Evolutionary conservation across 2,888 invertebrate species (phyloP).

Genomic region (Sinodicranocentrus sp.): DNA sequence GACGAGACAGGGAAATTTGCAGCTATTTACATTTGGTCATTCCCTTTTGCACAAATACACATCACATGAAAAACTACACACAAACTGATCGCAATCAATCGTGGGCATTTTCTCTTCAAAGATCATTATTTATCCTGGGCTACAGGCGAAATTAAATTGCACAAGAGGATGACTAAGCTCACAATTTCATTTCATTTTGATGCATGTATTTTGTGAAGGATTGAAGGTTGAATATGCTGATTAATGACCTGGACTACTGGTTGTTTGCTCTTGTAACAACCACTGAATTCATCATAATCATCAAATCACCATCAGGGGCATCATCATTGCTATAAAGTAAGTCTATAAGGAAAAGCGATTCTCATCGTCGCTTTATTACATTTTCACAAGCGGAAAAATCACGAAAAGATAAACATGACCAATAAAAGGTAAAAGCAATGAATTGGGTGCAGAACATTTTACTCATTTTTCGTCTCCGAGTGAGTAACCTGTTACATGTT

Average conservation of each 20-base stretch:
- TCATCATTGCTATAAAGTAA: conserved; percentile 56
- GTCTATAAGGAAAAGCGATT: conserved; percentile 46
- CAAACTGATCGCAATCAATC: conserved; percentile 60
- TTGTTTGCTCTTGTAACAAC: conserved; percentile 64
- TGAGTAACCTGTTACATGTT: conserved; percentile 21
- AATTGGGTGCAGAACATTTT: neutral
- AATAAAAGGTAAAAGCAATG: conserved; percentile 30
- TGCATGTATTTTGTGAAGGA: conserved; percentile 48
- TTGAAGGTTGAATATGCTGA: conserved; percentile 64
- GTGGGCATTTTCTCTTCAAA: conserved; percentile 60
- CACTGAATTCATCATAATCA: conserved; percentile 59
- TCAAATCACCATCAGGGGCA: conserved; percentile 35
- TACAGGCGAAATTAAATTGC: conserved; percentile 62
- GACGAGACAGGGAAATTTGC: neutral
- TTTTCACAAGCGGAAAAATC: conserved; percentile 28
- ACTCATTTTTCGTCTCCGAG: neutral
- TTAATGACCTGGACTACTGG: conserved; percentile 68
- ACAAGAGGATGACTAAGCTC: conserved; percentile 55
- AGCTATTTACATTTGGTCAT: conserved; percentile 2
- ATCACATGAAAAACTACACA: conserved; percentile 27
- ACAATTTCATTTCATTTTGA: conserved; percentile 47
- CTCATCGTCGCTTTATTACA: conserved; percentile 35
- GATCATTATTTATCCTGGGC: conserved; percentile 60
- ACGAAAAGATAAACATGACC: conserved; percentile 23
- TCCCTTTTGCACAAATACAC: conserved; percentile 7